A percentile compares a stretch with the other conserved stretches of the same genome.
Conservation (phyloP, 2,113 vertebrate genomes). For the Austrofundulus limnaeus region DNA sequence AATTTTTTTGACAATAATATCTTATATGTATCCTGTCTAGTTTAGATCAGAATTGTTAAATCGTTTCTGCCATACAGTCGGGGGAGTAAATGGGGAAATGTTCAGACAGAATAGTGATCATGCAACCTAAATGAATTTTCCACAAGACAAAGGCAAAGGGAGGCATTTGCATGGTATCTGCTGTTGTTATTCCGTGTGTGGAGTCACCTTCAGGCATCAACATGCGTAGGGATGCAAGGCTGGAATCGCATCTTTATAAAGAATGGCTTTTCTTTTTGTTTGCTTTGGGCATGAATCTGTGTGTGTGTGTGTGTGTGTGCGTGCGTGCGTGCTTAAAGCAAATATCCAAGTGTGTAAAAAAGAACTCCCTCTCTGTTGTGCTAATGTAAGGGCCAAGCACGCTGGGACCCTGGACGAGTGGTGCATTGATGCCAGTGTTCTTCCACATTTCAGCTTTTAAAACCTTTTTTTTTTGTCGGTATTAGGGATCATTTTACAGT, state of each 20-base stretch:
- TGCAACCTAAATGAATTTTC: slow-evolving; percentile 51
- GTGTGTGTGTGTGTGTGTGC: slow-evolving; percentile 28
- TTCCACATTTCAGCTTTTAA: neutral
- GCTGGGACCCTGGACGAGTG: neutral
- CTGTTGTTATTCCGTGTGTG: slow-evolving; percentile 35
- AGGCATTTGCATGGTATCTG: slow-evolving; percentile 35
- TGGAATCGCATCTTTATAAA: slow-evolving; percentile 37
- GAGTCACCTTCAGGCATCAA: slow-evolving; percentile 63
- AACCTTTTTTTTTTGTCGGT: neutral
- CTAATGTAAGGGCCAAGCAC: slow-evolving; percentile 24
- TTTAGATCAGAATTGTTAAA: slow-evolving; percentile 13
- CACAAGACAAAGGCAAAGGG: slow-evolving; percentile 43
- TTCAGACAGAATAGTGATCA: slow-evolving; percentile 29
- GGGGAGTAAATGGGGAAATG: slow-evolving; percentile 16
- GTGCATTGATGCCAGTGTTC: neutral
- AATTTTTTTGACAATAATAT: neutral
- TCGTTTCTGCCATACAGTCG: neutral
- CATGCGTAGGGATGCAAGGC: slow-evolving; percentile 56
- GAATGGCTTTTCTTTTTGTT: slow-evolving; percentile 33
- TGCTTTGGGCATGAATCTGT: slow-evolving; percentile 52
- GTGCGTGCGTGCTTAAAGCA: slow-evolving; percentile 34
- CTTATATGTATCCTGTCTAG: slow-evolving; percentile 5
- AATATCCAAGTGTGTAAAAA: slow-evolving; percentile 34
- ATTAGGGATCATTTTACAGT: slow-evolving; percentile 4
- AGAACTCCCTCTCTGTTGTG: slow-evolving; percentile 13